Base-by-base conservation (phyloP, 2,797 vertebrate genomes). In the Lepus oiostolus region DNA sequence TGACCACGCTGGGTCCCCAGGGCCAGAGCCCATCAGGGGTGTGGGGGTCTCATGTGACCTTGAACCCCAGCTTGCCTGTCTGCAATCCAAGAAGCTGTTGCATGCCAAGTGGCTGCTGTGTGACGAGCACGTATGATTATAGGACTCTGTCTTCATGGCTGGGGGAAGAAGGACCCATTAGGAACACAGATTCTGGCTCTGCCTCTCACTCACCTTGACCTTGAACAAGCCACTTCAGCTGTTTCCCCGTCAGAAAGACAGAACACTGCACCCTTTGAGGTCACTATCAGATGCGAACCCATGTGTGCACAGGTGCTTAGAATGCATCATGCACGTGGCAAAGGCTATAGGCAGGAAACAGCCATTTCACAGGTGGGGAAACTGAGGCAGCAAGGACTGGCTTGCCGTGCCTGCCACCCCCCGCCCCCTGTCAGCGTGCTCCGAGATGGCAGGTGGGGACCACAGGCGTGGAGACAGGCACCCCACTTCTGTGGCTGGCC, bases 121-220 rank as follows among this genome's bases (percentile, higher is more conserved):
- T 28, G 63, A 60, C 32, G 16, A 8, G 63, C 38, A 24, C 0
- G 0, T 28, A 50, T 6, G 0, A 42, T 35, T 4, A 7, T 5
- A 0, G 10, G 74, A 7, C 24, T 30, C 38, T 3, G 5, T 3
- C n/a, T 24, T 77, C 14, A 22, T 3, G 26, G 38, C 38, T 32
- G 16, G 26, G 13, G 35, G 14, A 22, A n/a, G 54, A 52, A 32
- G 16, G 14, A 9, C 14, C 65, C 35, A 0, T 10, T 11, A 30
- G 52, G 28, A 28, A 28, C 54, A 13, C 30, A 30, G 54, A 38
- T 38, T 30, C 67, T 0, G 24, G 0, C 70, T 72, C 84, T 4
- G 8, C 38, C 58, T 32, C 58, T 21, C 28, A 14, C n/a, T 13
- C 17, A 7, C 30, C 63, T 19, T n/a, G 19, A 35, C 54, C 42